phyloP scores from a whole-genome alignment of 2,888 invertebrate species.

The Tenthredo notha region DNA sequence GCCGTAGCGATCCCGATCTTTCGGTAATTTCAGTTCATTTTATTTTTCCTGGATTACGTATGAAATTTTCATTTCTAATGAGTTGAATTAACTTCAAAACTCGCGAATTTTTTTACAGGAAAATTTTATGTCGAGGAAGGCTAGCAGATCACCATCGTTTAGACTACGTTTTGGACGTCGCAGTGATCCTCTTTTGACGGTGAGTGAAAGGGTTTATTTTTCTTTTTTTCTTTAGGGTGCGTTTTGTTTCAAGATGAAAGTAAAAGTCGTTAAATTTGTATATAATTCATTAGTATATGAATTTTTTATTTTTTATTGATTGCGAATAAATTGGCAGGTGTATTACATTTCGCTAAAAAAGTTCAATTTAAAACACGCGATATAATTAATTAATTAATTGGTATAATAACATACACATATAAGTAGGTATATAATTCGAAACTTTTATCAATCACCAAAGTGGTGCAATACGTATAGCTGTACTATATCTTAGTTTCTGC shows the following conservation, averaged over 20 bases:
- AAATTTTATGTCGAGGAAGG: conserved; percentile 24
- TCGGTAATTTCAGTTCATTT: conserved; percentile 20
- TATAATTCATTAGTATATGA: not conserved
- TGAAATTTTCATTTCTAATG: not conserved
- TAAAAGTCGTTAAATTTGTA: not conserved
- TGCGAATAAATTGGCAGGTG: not conserved
- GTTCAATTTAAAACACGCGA: conserved; percentile 9
- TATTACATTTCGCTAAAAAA: not conserved
- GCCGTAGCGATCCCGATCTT: conserved; percentile 36
- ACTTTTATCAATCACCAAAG: not conserved
- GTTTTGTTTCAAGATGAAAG: not conserved
- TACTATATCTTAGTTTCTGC: not conserved
- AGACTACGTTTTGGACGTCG: conserved; percentile 43
- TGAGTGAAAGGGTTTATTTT: not conserved
- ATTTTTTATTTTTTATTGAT: not conserved
- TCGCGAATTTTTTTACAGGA: not conserved
- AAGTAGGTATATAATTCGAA: no score
- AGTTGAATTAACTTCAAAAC: not conserved
- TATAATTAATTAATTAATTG: not conserved
- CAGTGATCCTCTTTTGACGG: conserved; percentile 27
- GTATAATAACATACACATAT: not conserved
- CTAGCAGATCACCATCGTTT: conserved; percentile 41
- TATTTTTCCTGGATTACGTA: not conserved
- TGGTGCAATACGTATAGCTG: not conserved
- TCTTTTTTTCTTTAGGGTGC: not conserved